phyloP scores from a whole-genome alignment of 2,797 vertebrate species.

The Iguana delicatissima region DNA sequence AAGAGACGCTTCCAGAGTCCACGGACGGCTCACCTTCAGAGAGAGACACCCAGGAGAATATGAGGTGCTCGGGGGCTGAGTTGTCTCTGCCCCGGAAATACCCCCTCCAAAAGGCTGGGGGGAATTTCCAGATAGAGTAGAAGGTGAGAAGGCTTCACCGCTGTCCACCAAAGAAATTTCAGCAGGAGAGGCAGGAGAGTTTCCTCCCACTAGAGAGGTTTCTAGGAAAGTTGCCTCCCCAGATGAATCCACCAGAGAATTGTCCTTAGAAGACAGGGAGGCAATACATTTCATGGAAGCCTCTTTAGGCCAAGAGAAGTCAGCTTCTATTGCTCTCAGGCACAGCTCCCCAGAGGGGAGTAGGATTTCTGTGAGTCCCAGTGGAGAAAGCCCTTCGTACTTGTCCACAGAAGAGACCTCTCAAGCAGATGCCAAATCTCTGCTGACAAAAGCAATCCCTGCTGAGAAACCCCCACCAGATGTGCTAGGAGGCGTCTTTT shows the following conservation, averaged over 20 bases:
- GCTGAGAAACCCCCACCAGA: background rate
- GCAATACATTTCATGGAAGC: constrained; percentile 53
- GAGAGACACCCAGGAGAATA: constrained; percentile 40
- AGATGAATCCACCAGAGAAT: constrained; percentile 73
- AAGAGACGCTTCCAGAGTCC: constrained; percentile 42
- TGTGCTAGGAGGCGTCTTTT: background rate
- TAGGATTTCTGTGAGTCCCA: constrained; percentile 6
- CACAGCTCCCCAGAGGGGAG: constrained; percentile 40
- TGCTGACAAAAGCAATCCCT: constrained; percentile 38
- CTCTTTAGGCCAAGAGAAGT: constrained; percentile 41
- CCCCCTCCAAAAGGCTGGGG: constrained; percentile 53
- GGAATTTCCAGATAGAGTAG: constrained; percentile 47
- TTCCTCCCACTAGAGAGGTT: constrained; percentile 76
- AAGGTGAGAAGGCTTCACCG: constrained; percentile 59
- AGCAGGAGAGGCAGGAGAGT: constrained; percentile 73
- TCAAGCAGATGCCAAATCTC: constrained; percentile 31
- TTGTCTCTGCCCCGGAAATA: constrained; percentile 50
- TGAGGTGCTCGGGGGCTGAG: constrained; percentile 51
- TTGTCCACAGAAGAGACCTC: constrained; percentile 38
- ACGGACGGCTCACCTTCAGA: constrained; percentile 57
- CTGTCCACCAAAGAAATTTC: constrained; percentile 68
- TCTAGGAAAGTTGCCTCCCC: constrained; percentile 74
- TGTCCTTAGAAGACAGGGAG: constrained; percentile 68
- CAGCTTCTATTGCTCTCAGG: background rate
- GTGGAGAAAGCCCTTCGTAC: constrained; percentile 27